Percentiles rank a stretch among this genome's conserved stretches.
Conservation (phyloP, 2,113 vertebrate species). For the Cryptomyrus ogoouensis region DNA sequence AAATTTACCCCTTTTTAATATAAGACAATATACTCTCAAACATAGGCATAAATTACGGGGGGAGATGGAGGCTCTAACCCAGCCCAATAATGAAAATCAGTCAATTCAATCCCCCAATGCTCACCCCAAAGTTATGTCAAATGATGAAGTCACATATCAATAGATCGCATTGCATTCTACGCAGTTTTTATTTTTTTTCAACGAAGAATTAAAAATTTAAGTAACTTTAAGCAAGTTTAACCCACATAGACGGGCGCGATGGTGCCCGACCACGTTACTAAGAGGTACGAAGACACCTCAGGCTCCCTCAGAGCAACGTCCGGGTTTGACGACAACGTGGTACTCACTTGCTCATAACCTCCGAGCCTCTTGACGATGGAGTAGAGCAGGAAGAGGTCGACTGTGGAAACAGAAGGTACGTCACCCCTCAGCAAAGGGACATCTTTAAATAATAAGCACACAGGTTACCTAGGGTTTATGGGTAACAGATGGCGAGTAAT, state of each 20-base stretch:
- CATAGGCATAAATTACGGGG: too few species aligned
- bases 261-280: not conserved
- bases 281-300: not conserved
- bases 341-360: slow-evolving; percentile 63
- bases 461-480: not conserved
- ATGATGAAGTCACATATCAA: not conserved
- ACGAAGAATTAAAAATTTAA: too few species aligned
- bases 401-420: slow-evolving; percentile 39
- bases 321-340: not conserved
- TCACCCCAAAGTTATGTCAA: too few species aligned
- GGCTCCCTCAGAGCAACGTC: not conserved
- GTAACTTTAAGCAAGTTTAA: not conserved
- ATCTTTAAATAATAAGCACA: not conserved
- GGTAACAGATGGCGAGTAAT: not conserved
- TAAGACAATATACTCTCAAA: not conserved
- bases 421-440: not conserved
- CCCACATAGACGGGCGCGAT: not conserved
- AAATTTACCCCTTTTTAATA: not conserved
- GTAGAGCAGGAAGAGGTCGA: slow-evolving; percentile 69
- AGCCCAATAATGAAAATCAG: too few species aligned
- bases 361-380: slow-evolving; percentile 63
- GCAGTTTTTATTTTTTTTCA: not conserved
- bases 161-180: not conserved
- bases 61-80: too few species aligned
- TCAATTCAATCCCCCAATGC: too few species aligned